These are phyloP conservation scores for Tolmerus cingulatus DNA, from an alignment of 2,888 invertebrate genomes.

Conservation along the genomic window DNA sequence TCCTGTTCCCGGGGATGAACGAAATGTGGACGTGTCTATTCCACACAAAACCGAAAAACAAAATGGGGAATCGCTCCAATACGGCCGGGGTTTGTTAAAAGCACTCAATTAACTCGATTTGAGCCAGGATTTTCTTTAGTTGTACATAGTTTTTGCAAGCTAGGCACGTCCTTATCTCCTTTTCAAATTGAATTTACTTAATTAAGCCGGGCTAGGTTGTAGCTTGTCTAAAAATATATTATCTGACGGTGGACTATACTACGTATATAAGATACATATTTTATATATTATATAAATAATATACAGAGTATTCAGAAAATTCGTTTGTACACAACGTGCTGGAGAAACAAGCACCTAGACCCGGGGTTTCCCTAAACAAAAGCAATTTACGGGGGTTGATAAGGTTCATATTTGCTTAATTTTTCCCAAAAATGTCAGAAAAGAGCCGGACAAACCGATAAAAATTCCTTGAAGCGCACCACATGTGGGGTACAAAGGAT, in stretches of 20 bases:
- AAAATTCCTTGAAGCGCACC: background rate
- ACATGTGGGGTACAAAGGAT: background rate
- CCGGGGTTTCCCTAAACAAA: background rate
- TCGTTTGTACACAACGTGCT: background rate
- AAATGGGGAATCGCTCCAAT: background rate
- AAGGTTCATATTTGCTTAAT: background rate
- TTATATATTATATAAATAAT: background rate
- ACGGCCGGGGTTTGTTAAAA: background rate
- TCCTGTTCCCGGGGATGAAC: background rate
- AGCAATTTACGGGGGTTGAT: background rate
- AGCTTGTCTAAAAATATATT: background rate
- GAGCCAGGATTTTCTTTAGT: background rate
- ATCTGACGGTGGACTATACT: background rate
- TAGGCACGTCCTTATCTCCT: slow-evolving; percentile 24
- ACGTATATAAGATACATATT: background rate
- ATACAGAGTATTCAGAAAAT: background rate
- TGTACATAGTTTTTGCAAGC: background rate
- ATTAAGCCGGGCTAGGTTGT: background rate
- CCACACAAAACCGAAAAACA: background rate
- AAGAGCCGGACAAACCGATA: background rate
- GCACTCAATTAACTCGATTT: slow-evolving; percentile 18
- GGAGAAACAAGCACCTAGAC: background rate
- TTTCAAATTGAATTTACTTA: slow-evolving; percentile 36
- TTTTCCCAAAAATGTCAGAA: background rate
- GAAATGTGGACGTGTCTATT: background rate